Evolutionary conservation across 2,797 vertebrate genomes (phyloP).

Genomic region (Siniperca scherzeri): DNA sequence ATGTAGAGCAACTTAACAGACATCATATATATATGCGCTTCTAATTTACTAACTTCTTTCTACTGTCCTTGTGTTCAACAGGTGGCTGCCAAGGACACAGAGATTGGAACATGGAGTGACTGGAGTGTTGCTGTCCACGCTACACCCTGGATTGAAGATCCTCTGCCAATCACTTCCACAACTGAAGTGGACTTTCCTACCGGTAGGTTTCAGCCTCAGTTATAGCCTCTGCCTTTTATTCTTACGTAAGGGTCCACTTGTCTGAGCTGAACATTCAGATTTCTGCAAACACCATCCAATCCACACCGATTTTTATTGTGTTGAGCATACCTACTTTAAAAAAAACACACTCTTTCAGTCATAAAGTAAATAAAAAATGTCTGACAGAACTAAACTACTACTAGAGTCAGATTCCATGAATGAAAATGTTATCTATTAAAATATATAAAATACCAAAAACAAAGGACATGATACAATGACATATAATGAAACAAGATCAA

Average conservation of each 20-base stretch:
- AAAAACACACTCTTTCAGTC: neutral
- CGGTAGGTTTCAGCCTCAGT: conserved; percentile 45
- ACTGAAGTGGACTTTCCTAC: conserved; percentile 88
- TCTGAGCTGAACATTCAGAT: neutral
- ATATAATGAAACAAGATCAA: neutral
- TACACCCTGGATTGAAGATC: conserved; percentile 96
- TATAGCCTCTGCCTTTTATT: neutral
- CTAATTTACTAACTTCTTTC: neutral
- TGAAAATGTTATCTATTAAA: neutral
- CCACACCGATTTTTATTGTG: neutral
- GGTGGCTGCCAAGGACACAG: conserved; percentile 97
- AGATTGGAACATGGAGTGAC: conserved; percentile 98
- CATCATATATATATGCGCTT: neutral
- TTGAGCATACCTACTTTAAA: neutral
- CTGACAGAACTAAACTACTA: neutral
- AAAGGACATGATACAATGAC: neutral
- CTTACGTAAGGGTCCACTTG: neutral
- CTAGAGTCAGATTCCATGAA: neutral
- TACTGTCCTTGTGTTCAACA: conserved; percentile 33
- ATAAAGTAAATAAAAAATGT: neutral
- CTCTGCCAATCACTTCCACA: conserved; percentile 87
- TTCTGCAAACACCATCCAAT: neutral
- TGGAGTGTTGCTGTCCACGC: conserved; percentile 97
- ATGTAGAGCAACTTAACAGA: neutral
- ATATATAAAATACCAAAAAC: neutral